These are phyloP conservation scores for Leptinotarsa lineolata DNA, from an alignment of 1,140 invertebrate genomes.

Conservation along the genomic window DNA sequence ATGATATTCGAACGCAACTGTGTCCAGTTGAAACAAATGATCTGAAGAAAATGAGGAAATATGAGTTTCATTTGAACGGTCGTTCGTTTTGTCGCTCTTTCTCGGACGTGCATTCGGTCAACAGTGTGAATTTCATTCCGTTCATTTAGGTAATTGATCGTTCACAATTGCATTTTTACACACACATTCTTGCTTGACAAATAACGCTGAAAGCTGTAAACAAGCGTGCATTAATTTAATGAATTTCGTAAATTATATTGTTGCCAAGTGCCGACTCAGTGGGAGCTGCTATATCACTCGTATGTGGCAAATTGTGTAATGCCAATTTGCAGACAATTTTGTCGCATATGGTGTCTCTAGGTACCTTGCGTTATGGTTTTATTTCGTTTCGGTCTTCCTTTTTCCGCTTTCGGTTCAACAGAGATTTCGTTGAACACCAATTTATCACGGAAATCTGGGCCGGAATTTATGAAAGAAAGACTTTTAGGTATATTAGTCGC, in stretches of 20 bases:
- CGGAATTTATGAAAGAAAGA: not conserved
- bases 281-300: slow-evolving; percentile 17
- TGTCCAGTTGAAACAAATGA: not conserved
- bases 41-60: not conserved
- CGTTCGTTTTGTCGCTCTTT: slow-evolving; percentile 22
- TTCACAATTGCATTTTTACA: slow-evolving; percentile 34
- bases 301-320: slow-evolving; percentile 17
- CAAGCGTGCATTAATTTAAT: slow-evolving; percentile 30
- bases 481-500: too few species aligned
- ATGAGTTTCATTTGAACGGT: slow-evolving; percentile 2
- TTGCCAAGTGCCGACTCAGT: slow-evolving; percentile 17
- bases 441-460: too few species aligned
- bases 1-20: not conserved
- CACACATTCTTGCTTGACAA: slow-evolving; percentile 32
- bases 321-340: slow-evolving; percentile 16
- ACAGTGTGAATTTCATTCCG: slow-evolving; percentile 29
- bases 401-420: not conserved
- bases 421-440: too few species aligned
- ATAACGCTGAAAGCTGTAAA: slow-evolving; percentile 26
- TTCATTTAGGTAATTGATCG: slow-evolving; percentile 36
- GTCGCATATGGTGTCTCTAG: slow-evolving; percentile 7
- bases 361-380: not conserved
- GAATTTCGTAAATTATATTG: slow-evolving; percentile 31
- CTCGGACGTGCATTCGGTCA: slow-evolving; percentile 6
- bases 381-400: not conserved